Evolutionary conservation across 2,888 invertebrate genomes (phyloP).

Genomic region (Slavum lentiscoides): DNA sequence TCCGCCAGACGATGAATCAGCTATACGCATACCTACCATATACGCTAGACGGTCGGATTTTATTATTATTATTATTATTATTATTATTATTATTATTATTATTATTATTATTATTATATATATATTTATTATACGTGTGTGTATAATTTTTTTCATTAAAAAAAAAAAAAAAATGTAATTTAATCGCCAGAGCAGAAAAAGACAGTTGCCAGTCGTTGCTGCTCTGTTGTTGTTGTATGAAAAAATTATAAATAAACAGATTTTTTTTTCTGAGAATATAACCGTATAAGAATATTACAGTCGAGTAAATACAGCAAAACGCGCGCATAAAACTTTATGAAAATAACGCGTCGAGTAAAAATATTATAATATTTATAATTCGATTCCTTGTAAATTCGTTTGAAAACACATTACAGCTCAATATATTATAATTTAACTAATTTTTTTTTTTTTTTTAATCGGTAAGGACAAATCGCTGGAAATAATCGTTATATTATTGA

Average conservation of each 20-base stretch:
- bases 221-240: neutral
- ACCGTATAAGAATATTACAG: too few species aligned
- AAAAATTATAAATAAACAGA: neutral
- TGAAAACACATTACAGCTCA: too few species aligned
- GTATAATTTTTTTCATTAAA: neutral
- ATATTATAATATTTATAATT: too few species aligned
- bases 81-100: conserved; percentile 6
- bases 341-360: too few species aligned
- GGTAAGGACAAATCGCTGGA: too few species aligned
- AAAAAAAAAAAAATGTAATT: conserved; percentile 38
- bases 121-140: neutral
- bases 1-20: conserved; percentile 46
- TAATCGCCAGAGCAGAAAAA: conserved; percentile 24
- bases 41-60: conserved; percentile 24
- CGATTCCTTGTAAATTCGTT: too few species aligned
- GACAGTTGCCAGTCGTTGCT: conserved; percentile 29
- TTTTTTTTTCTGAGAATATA: too few species aligned
- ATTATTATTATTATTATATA: conserved; percentile 6
- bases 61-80: conserved; percentile 29
- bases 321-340: too few species aligned
- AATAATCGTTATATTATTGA: too few species aligned
- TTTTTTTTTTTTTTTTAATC: too few species aligned
- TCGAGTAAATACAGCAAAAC: too few species aligned
- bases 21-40: neutral
- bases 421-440: too few species aligned